Evolutionary conservation across 2,113 vertebrate species (phyloP).

Genomic region (Caranx ignobilis): DNA sequence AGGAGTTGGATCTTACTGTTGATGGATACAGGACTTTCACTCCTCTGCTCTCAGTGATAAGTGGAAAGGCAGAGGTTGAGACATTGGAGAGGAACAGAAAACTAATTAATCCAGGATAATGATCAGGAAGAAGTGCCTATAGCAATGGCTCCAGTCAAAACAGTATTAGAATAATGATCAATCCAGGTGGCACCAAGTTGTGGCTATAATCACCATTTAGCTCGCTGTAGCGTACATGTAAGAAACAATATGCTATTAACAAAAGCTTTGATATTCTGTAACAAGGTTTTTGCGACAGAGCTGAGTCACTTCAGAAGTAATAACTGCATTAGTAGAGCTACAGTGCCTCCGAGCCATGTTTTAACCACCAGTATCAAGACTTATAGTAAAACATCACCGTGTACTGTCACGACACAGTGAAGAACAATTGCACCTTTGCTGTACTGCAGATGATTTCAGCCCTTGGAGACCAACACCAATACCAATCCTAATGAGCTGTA

Average conservation of each 20-base stretch:
- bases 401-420: background rate
- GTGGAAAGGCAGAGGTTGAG: slow-evolving; percentile 47
- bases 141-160: slow-evolving; percentile 7
- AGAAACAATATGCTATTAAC: background rate
- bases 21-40: slow-evolving; percentile 53
- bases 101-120: slow-evolving; percentile 56
- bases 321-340: background rate
- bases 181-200: slow-evolving; percentile 5
- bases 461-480: slow-evolving; percentile 11
- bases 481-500: slow-evolving; percentile 17
- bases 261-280: background rate
- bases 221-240: background rate
- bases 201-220: background rate
- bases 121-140: slow-evolving; percentile 22
- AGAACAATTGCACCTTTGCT: background rate
- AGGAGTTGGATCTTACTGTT: slow-evolving; percentile 49
- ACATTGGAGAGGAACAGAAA: slow-evolving; percentile 31
- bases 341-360: slow-evolving; percentile 10
- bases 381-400: slow-evolving; percentile 9
- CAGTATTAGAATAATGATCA: slow-evolving; percentile 33
- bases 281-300: background rate
- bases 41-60: slow-evolving; percentile 43
- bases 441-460: slow-evolving; percentile 15
- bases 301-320: slow-evolving; percentile 4
- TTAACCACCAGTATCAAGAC: slow-evolving; percentile 18